These are phyloP conservation scores for Trachops cirrhosus DNA, from an alignment of 2,797 vertebrate genomes.

Conservation along the genomic window DNA sequence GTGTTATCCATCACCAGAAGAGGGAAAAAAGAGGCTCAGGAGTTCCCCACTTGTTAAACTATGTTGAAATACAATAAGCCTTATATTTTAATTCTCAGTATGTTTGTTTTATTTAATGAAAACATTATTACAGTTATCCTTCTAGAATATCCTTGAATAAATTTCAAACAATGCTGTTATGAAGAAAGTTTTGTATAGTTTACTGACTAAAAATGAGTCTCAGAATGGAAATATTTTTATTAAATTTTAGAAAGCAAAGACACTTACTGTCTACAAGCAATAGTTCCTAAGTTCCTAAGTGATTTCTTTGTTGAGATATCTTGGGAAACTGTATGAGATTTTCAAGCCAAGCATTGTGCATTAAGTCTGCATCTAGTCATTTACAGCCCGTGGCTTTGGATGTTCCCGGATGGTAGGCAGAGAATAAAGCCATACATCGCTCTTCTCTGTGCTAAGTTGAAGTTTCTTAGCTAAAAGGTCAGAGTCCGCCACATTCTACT, in stretches of 20 bases:
- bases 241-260: slow-evolving; percentile 28
- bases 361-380: neutral
- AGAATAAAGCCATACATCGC: neutral
- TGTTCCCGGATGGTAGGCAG: neutral
- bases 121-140: slow-evolving; percentile 39
- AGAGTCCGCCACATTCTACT: neutral
- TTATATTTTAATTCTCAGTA: slow-evolving; percentile 26
- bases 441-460: neutral
- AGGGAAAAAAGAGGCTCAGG: slow-evolving; percentile 45
- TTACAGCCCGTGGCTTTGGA: neutral
- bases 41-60: slow-evolving; percentile 54
- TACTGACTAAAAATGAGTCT: slow-evolving; percentile 19
- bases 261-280: neutral
- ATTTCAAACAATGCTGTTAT: slow-evolving; percentile 29
- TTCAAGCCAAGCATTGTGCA: neutral
- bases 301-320: slow-evolving; percentile 34
- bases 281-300: slow-evolving; percentile 3
- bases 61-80: slow-evolving; percentile 30
- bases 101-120: slow-evolving; percentile 46
- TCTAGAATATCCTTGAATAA: slow-evolving; percentile 42
- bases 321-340: neutral
- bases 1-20: slow-evolving; percentile 39
- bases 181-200: neutral
- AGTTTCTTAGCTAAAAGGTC: neutral
- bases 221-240: slow-evolving; percentile 23